Conservation (phyloP, 2,888 invertebrate species). For the Coenonympha arcania region DNA sequence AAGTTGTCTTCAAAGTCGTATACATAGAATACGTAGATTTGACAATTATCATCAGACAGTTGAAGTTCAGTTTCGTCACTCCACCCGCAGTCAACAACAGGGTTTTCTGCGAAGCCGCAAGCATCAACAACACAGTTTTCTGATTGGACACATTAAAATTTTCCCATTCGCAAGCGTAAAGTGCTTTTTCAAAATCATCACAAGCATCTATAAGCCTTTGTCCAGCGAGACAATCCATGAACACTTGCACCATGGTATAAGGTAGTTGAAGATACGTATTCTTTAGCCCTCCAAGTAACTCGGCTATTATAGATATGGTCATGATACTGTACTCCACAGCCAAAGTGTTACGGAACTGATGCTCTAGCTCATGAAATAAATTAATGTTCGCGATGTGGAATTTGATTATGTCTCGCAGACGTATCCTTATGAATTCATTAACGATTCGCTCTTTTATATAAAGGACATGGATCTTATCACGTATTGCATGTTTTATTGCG, state of each 20-base stretch:
- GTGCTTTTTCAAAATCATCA: slow-evolving; percentile 38
- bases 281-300: slow-evolving; percentile 47
- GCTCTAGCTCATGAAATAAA: slow-evolving; percentile 36
- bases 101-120: slow-evolving; percentile 45
- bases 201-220: slow-evolving; percentile 49
- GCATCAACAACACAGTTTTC: slow-evolving; percentile 43
- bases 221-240: slow-evolving; percentile 48
- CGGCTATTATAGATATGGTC: slow-evolving; percentile 40
- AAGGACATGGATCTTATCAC: neutral
- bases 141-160: slow-evolving; percentile 43
- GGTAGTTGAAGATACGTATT: slow-evolving; percentile 46
- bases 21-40: slow-evolving; percentile 49
- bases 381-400: slow-evolving; percentile 37
- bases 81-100: slow-evolving; percentile 50
- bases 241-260: slow-evolving; percentile 41
- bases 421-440: slow-evolving; percentile 35
- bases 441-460: slow-evolving; percentile 24
- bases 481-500: slow-evolving; percentile 4
- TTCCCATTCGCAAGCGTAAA: slow-evolving; percentile 53
- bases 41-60: slow-evolving; percentile 42
- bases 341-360: slow-evolving; percentile 37
- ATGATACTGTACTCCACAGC: slow-evolving; percentile 42
- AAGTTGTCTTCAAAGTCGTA: slow-evolving; percentile 40
- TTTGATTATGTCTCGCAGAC: slow-evolving; percentile 36
- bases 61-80: slow-evolving; percentile 39